Percentiles rank a stretch among this genome's conserved stretches.
Conservation (phyloP, 2,797 vertebrate genomes). For the Kryptopterus vitreolus region DNA sequence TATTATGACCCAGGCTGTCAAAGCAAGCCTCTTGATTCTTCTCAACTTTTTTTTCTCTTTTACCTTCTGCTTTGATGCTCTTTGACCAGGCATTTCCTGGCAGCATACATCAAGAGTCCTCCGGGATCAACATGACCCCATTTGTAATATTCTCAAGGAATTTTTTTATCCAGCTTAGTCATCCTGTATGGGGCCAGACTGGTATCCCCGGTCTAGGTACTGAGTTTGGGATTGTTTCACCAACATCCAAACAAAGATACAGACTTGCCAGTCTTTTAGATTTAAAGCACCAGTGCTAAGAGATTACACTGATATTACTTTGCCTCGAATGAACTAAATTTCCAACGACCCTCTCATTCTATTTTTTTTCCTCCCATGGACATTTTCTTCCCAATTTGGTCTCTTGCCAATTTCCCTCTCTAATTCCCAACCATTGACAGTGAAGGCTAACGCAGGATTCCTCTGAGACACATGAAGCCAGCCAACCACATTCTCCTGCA, state of each 20-base stretch:
- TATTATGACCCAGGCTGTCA: background rate
- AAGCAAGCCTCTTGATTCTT: background rate
- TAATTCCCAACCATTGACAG: background rate
- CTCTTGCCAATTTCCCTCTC: background rate
- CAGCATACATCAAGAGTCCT: background rate
- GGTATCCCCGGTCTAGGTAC: background rate
- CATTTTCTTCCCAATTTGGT: background rate
- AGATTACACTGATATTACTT: background rate
- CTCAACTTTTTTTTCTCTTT: background rate
- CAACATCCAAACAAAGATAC: background rate
- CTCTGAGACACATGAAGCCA: background rate
- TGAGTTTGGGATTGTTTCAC: background rate
- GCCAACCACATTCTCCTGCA: background rate
- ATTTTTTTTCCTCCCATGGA: background rate
- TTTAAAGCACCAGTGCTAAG: background rate
- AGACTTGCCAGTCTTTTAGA: background rate
- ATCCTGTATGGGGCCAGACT: background rate
- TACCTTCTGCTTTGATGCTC: background rate
- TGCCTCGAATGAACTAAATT: background rate
- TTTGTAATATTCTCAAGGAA: background rate
- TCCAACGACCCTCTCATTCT: background rate
- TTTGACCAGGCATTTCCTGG: conserved; percentile 11
- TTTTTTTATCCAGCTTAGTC: background rate
- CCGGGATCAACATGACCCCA: no score
- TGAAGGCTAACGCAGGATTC: background rate